phyloP scores from a whole-genome alignment of 2,888 invertebrate genomes.

The Podabrus alpinus region DNA sequence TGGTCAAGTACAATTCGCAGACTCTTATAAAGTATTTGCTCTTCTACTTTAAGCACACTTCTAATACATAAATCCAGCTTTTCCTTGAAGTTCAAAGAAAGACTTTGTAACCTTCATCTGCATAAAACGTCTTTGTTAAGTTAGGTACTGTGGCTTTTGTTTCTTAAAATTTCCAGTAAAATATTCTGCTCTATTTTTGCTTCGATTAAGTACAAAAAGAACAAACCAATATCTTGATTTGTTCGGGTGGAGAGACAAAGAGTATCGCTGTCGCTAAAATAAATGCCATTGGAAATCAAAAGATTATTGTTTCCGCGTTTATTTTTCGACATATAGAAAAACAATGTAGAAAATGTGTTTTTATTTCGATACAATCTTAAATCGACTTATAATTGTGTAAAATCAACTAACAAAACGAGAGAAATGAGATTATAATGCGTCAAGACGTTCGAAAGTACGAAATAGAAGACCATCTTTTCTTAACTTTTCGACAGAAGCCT shows the following conservation, averaged over 20 bases:
- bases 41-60: conserved; percentile 12
- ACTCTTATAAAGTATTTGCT: conserved; percentile 12
- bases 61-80: conserved; percentile 20
- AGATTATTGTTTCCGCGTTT: background rate
- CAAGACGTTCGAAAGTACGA: background rate
- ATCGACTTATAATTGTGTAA: background rate
- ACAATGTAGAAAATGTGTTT: background rate
- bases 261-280: background rate
- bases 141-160: background rate
- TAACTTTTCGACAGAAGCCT: background rate
- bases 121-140: background rate
- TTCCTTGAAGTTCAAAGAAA: conserved; percentile 7
- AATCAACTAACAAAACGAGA: background rate
- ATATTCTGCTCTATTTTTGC: background rate
- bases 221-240: background rate
- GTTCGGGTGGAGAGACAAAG: background rate
- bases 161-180: background rate
- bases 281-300: background rate
- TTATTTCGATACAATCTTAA: background rate
- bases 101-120: background rate
- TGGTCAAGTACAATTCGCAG: conserved; percentile 20
- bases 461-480: background rate
- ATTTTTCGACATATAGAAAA: background rate
- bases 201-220: background rate
- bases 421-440: background rate